Percentiles rank a stretch among this genome's conserved stretches.
These are phyloP conservation scores for Betta splendens DNA, from an alignment of 2,797 vertebrate species.

Conservation along the genomic window DNA sequence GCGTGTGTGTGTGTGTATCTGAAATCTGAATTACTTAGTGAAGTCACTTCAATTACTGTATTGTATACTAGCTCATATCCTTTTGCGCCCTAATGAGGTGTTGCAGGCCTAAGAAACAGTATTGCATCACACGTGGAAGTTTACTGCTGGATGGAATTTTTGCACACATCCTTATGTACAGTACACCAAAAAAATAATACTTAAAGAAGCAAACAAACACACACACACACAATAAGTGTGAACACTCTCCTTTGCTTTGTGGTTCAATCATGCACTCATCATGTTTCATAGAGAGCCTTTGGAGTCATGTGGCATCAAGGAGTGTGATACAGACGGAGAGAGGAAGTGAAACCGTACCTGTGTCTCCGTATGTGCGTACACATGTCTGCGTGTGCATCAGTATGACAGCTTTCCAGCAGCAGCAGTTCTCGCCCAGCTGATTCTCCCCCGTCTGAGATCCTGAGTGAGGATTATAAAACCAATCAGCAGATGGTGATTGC, in stretches of 20 bases:
- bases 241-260: slow-evolving; percentile 28
- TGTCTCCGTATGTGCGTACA: slow-evolving; percentile 10
- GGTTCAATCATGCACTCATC: slow-evolving; percentile 30
- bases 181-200: slow-evolving; percentile 3
- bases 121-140: slow-evolving; percentile 48
- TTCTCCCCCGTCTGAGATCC: slow-evolving; percentile 78
- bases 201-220: slow-evolving; percentile 9
- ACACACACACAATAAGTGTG: slow-evolving; percentile 13
- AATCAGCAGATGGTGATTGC: slow-evolving; percentile 80
- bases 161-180: background rate
- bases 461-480: slow-evolving; percentile 82
- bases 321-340: slow-evolving; percentile 47
- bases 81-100: slow-evolving; percentile 15
- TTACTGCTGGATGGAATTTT: slow-evolving; percentile 22
- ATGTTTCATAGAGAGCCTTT: slow-evolving; percentile 29
- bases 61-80: slow-evolving; percentile 31
- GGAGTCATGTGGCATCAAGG: slow-evolving; percentile 42
- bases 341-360: slow-evolving; percentile 34
- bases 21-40: too few relatives aligned
- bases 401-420: slow-evolving; percentile 65
- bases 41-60: slow-evolving; percentile 37
- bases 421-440: slow-evolving; percentile 68
- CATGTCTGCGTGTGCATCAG: slow-evolving; percentile 28
- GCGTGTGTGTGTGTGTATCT: slow-evolving; percentile 29
- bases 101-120: slow-evolving; percentile 37